Base-by-base conservation (phyloP, 2,113 vertebrate genomes). In the Periophthalmus modestus region DNA sequence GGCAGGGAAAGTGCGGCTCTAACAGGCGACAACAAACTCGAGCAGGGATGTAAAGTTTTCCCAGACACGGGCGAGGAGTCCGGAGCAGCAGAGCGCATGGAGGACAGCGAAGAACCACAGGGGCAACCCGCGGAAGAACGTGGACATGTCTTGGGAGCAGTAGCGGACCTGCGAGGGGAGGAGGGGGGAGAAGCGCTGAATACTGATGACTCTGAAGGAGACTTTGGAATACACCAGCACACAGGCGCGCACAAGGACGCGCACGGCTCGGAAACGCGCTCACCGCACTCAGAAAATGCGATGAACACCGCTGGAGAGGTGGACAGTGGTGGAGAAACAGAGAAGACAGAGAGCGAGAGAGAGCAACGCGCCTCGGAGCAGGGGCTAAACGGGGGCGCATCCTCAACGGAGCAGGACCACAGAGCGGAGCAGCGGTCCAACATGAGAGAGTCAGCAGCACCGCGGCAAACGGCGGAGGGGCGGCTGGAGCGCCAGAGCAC, bases 401-500 rank as follows among this genome's bases (percentile, higher is more conserved):
- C 24, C 57, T 14, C 57, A 54, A 21, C 21, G 10, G 46, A 18
- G 15, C 13, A 23, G 24, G 16, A 62, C 28, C 14, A 6, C 7
- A 21, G 55, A 47, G 21, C 39, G 13, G 36, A 67, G n/a, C 69
- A 50, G 46, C 34, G 59, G 43, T 39, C 15, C 28, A 63, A 67
- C n/a, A 65, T 65, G 62, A 65, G 18, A 65, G 52, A 68, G 59
- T 62, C 69, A 72, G 68, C 34, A 36, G 18, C 66, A 10, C 3
- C 3, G 65, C 71, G 66, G 70, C 67, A 68, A 55, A 52, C 2
- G 28, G 48, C 24, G 18, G 74, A 77, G 50, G 57, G 33, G 55
- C 62, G 62, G 10, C 62, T 65, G 62, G 62, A 69, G 66, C 19
- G 15, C 61, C 79, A 73, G 39, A 59, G 9, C 34, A 65, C 62